Evolutionary conservation across 2,888 invertebrate species (phyloP).

Genomic region (Sarcophaga variegata): DNA sequence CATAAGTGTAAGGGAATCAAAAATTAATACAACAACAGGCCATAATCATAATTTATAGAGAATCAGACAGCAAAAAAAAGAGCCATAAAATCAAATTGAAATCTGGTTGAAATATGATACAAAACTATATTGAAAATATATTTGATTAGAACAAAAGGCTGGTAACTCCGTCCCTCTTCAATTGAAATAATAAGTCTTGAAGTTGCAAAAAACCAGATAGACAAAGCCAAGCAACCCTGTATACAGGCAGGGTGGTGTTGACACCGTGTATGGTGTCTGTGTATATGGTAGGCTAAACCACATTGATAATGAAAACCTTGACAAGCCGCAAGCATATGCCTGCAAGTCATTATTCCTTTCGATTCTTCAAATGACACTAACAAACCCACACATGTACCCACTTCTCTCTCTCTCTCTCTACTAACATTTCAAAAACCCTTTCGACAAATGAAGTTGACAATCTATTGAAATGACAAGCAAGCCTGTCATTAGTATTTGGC

Average conservation of each 20-base stretch:
- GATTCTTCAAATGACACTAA: constrained; percentile 52
- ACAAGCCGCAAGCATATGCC: constrained; percentile 68
- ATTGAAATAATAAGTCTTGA: constrained; percentile 33
- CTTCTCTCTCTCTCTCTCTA: background rate
- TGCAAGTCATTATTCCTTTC: constrained; percentile 58
- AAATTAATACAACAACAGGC: constrained; percentile 50
- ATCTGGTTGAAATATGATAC: constrained; percentile 80
- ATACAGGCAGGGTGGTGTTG: constrained; percentile 36
- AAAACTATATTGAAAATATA: constrained; percentile 67
- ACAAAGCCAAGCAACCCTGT: constrained; percentile 25
- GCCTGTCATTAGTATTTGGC: constrained; percentile 59
- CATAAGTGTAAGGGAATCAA: background rate
- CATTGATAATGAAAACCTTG: constrained; percentile 50
- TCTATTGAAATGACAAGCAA: constrained; percentile 54
- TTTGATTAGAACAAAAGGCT: constrained; percentile 61
- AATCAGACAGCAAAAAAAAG: constrained; percentile 46
- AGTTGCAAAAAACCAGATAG: constrained; percentile 4
- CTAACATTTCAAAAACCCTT: background rate
- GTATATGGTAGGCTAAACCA: constrained; percentile 35
- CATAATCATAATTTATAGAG: constrained; percentile 69
- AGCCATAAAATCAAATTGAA: constrained; percentile 77
- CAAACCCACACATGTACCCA: constrained; percentile 33
- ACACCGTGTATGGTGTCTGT: constrained; percentile 14
- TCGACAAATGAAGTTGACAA: constrained; percentile 36
- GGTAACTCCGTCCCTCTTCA: constrained; percentile 33